A percentile compares a stretch with the other conserved stretches of the same genome.
These are phyloP conservation scores for Corbicula japonica DNA, from an alignment of 2,888 invertebrate genomes.

Conservation along the genomic window DNA sequence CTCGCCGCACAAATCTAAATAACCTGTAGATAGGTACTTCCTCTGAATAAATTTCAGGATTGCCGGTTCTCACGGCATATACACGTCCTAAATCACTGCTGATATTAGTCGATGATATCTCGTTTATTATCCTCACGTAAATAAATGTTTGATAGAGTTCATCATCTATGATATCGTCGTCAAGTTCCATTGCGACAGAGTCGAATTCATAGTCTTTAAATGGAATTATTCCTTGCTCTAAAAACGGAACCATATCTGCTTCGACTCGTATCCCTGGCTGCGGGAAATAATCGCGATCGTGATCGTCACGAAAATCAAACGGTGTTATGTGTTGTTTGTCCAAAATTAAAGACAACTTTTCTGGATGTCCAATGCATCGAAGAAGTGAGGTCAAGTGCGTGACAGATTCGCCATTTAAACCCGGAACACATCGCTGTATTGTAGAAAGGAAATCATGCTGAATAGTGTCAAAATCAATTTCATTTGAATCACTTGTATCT, in stretches of 20 bases:
- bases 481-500: background rate
- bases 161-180: slow-evolving; percentile 17
- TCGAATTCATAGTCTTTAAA: slow-evolving; percentile 57
- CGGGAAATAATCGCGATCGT: too few relatives aligned
- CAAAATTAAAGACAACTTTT: too few relatives aligned
- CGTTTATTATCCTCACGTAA: slow-evolving; percentile 3
- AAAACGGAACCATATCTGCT: slow-evolving; percentile 43
- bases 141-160: background rate
- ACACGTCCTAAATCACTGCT: background rate
- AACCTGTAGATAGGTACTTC: slow-evolving; percentile 29
- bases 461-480: too few relatives aligned
- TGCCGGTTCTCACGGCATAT: slow-evolving; percentile 31
- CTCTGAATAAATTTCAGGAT: slow-evolving; percentile 1
- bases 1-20: slow-evolving; percentile 36
- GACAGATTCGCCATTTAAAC: too few relatives aligned
- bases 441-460: too few relatives aligned
- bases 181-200: slow-evolving; percentile 47
- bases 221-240: slow-evolving; percentile 52
- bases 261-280: slow-evolving; percentile 56
- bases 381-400: too few relatives aligned
- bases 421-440: too few relatives aligned
- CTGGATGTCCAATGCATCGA: too few relatives aligned
- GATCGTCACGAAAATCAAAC: too few relatives aligned
- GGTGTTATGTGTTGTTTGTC: too few relatives aligned
- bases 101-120: background rate